Conservation (phyloP, 2,888 invertebrate genomes). For the Oligia strigilis region DNA sequence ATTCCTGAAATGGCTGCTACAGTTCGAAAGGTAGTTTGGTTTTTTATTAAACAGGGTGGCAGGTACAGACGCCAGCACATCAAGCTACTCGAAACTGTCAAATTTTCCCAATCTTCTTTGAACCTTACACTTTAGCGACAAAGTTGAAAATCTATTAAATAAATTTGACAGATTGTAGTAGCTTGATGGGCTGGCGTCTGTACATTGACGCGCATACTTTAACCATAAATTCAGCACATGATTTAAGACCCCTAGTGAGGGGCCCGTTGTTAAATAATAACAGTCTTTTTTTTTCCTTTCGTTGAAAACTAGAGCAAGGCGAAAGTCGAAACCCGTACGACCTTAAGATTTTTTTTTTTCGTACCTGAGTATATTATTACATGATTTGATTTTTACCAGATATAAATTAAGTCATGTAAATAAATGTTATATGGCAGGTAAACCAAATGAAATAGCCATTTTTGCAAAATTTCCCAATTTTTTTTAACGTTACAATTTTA, state of each 20-base stretch:
- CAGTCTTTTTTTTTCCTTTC: not conserved
- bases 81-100: no score
- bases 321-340: not conserved
- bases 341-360: not conserved
- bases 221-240: no score
- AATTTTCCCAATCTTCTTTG: no score
- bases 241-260: no score
- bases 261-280: no score
- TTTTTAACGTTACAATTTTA: not conserved
- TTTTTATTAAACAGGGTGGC: not conserved
- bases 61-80: no score
- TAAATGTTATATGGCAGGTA: not conserved
- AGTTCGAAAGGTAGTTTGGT: slow-evolving; percentile 70
- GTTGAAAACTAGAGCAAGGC: no score
- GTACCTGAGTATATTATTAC: not conserved
- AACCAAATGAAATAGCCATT: not conserved
- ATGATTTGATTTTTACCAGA: not conserved
- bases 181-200: no score
- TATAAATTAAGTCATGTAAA: slow-evolving; percentile 14
- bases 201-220: no score
- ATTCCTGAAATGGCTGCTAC: slow-evolving; percentile 73
- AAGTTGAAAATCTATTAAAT: no score
- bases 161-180: no score
- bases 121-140: no score
- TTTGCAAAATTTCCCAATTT: not conserved